phyloP scores from a whole-genome alignment of 2,797 vertebrate genomes.

The Pagetopsis macropterus region DNA sequence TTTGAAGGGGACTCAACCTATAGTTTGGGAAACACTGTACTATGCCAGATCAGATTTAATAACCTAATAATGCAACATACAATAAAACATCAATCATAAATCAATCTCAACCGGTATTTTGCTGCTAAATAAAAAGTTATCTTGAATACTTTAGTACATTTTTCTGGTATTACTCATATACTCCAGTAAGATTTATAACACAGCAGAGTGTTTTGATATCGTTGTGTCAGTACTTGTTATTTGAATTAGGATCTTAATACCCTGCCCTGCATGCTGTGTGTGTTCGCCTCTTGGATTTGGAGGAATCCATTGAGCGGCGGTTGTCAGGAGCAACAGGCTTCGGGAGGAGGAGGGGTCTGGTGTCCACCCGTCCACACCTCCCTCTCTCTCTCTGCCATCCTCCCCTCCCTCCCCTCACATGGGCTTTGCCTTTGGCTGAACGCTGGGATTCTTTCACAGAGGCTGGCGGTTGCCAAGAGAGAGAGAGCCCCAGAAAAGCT shows the following conservation, averaged over 20 bases:
- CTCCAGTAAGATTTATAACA: background rate
- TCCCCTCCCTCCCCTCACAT: conserved; percentile 53
- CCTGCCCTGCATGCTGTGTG: conserved; percentile 12
- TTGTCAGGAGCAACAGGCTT: conserved; percentile 77
- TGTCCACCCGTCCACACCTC: conserved; percentile 60
- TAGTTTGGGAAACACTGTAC: background rate
- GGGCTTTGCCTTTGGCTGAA: conserved; percentile 85
- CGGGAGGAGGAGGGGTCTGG: conserved; percentile 42
- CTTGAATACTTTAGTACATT: background rate
- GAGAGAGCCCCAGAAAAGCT: conserved; percentile 79
- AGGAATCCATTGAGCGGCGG: conserved; percentile 74
- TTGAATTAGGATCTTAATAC: background rate
- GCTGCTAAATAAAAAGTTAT: background rate
- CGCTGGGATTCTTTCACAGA: conserved; percentile 85
- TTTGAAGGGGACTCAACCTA: background rate
- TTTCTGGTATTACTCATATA: background rate
- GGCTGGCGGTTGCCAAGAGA: conserved; percentile 85
- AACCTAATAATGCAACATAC: background rate
- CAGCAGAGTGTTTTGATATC: background rate
- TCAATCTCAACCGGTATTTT: background rate
- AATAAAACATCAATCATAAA: background rate
- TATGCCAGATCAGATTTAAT: background rate
- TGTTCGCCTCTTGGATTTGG: conserved; percentile 53
- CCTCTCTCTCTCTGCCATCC: conserved; percentile 39
- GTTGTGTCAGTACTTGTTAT: background rate